A percentile compares a stretch with the other conserved stretches of the same genome.
Conservation (phyloP, 2,797 vertebrate genomes). For the Notolabrus celidotus region DNA sequence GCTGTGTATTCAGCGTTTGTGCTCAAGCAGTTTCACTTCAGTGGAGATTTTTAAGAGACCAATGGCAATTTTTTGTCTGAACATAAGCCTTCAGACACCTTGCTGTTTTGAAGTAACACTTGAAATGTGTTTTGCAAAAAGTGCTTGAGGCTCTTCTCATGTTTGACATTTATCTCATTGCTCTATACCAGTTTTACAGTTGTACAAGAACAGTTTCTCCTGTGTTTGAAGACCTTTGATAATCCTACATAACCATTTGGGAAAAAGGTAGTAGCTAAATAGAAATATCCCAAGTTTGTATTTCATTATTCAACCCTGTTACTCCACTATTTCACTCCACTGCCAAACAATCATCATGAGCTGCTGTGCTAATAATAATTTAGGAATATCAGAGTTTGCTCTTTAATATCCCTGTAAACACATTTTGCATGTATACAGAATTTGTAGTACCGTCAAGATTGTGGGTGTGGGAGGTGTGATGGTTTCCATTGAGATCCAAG, state of each 20-base stretch:
- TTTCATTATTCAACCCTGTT: background rate
- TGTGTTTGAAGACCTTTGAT: conserved; percentile 22
- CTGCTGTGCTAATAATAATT: background rate
- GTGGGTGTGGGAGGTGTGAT: background rate
- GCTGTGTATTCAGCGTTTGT: conserved; percentile 35
- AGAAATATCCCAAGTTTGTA: background rate
- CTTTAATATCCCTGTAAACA: background rate
- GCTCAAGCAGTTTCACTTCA: conserved; percentile 38
- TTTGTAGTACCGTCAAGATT: background rate
- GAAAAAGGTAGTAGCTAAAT: background rate
- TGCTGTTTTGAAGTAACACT: conserved; percentile 32
- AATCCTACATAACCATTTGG: background rate
- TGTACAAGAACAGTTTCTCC: background rate
- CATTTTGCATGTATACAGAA: background rate
- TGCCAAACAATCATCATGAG: background rate
- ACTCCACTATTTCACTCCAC: background rate
- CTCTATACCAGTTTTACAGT: background rate
- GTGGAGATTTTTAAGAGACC: conserved; percentile 24
- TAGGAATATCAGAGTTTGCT: too few relatives aligned
- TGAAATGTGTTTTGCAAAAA: conserved; percentile 23
- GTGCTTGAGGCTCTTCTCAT: conserved; percentile 10
- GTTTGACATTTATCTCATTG: conserved; percentile 26
- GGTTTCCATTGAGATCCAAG: background rate
- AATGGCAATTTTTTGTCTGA: conserved; percentile 12
- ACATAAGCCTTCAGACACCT: conserved; percentile 37